Conservation (phyloP, 2,113 vertebrate species). For the Cyanistes caeruleus region DNA sequence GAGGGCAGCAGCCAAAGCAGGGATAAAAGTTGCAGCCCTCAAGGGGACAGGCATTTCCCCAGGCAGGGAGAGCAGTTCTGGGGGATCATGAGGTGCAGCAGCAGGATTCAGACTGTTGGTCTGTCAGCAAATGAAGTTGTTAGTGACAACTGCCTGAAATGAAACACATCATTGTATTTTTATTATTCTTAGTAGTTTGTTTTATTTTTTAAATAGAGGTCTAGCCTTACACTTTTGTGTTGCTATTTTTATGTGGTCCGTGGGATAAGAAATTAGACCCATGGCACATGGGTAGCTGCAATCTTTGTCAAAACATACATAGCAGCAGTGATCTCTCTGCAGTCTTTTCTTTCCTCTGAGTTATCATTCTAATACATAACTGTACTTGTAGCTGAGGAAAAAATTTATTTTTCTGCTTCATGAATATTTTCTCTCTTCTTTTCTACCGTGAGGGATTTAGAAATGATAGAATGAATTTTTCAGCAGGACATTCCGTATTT, state of each 20-base stretch:
- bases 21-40: not conserved
- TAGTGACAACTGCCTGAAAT: not conserved
- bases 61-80: not conserved
- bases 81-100: not conserved
- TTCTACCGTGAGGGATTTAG: not conserved
- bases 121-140: not conserved
- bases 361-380: not conserved
- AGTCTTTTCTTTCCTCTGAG: not conserved
- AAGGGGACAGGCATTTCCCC: not conserved
- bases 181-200: not conserved
- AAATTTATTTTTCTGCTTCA: not conserved
- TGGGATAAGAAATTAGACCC: not conserved
- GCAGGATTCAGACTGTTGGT: not conserved
- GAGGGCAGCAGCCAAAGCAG: not conserved
- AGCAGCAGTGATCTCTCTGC: not conserved
- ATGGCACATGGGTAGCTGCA: not conserved
- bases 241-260: not conserved
- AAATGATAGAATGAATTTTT: conserved; percentile 1
- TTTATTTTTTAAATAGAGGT: not conserved
- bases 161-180: not conserved
- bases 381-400: not conserved
- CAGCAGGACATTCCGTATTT: not conserved
- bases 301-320: not conserved
- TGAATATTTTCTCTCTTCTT: not conserved
- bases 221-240: not conserved